These are phyloP conservation scores for Graptemys geographica DNA, from an alignment of 2,797 vertebrate genomes.

Conservation along the genomic window DNA sequence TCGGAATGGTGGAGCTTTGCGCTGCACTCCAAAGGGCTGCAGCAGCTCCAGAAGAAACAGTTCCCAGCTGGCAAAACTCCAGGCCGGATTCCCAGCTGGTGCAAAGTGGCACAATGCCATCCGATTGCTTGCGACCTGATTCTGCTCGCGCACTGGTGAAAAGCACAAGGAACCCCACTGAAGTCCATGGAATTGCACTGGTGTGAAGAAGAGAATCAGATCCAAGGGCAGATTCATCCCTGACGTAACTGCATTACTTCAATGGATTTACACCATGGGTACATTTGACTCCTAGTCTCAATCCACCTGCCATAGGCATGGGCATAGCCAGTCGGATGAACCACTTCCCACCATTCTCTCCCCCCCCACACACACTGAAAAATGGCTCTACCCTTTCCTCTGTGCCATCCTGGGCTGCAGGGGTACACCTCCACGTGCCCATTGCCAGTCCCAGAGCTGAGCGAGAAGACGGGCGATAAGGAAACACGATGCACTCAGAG, in stretches of 20 bases:
- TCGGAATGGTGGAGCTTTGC: background rate
- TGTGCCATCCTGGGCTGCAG: background rate
- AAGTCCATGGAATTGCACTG: rapidly evolving
- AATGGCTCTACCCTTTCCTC: background rate
- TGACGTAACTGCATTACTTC: background rate
- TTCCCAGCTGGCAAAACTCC: rapidly evolving
- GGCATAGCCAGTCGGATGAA: background rate
- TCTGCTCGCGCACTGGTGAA: background rate
- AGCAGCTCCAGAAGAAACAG: background rate
- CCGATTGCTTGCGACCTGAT: rapidly evolving
- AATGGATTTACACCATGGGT: background rate
- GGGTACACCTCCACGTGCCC: background rate
- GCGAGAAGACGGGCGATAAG: background rate
- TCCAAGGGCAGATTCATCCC: background rate
- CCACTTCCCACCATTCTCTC: background rate
- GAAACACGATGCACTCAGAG: background rate
- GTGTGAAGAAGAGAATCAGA: background rate
- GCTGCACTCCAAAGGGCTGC: rapidly evolving
- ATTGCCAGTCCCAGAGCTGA: background rate
- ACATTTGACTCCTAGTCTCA: background rate
- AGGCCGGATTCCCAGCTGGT: rapidly evolving
- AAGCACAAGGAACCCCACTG: rapidly evolving
- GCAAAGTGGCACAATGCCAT: rapidly evolving
- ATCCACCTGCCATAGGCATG: too few species aligned
- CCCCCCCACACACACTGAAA: background rate